These are phyloP conservation scores for Cricetomys ansorgei DNA, from an alignment of 2,113 vertebrate genomes.

Conservation along the genomic window DNA sequence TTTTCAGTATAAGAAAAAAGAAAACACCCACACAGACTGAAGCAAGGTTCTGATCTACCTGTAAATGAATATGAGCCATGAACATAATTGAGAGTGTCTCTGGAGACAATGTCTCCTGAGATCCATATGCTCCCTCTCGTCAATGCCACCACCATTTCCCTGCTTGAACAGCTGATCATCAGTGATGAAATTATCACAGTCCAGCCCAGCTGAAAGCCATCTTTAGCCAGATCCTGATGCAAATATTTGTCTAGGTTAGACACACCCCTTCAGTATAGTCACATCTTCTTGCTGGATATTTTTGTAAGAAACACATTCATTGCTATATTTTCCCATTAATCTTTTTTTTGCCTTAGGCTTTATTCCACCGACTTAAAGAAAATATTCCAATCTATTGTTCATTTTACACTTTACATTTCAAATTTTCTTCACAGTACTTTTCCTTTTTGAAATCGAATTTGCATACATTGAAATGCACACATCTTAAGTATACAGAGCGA, in stretches of 20 bases:
- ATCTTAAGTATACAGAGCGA: not conserved
- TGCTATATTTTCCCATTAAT: not conserved
- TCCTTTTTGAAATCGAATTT: constrained; percentile 6
- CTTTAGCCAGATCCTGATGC: not conserved
- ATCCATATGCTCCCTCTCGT: not conserved
- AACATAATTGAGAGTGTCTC: not conserved
- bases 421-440: not conserved
- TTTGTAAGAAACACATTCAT: not conserved
- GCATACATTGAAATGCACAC: not conserved
- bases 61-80: not conserved
- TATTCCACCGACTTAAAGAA: not conserved
- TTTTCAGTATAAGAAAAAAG: not conserved
- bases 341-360: not conserved
- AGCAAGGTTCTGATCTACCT: not conserved
- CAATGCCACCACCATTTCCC: not conserved
- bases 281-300: not conserved
- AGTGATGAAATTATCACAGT: not conserved
- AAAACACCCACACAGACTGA: not conserved
- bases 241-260: not conserved
- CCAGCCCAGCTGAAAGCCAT: not conserved
- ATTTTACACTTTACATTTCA: not conserved
- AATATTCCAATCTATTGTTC: not conserved
- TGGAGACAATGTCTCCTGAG: not conserved
- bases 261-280: not conserved
- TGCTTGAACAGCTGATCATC: not conserved